Base-by-base conservation (phyloP, 1,140 invertebrate genomes). In the Pentalonia nigronervosa region DNA sequence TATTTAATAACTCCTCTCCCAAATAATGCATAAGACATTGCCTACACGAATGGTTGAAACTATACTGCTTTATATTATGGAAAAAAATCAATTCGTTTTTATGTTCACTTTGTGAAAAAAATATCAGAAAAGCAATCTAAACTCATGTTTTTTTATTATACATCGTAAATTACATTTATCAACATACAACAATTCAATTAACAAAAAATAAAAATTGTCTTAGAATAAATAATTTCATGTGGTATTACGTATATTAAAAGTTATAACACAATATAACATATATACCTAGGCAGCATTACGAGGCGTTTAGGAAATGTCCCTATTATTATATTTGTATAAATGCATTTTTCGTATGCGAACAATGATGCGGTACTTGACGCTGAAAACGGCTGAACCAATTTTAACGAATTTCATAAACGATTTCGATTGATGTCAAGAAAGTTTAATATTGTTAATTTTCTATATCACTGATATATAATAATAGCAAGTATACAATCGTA, bases 91-190 rank as follows among this genome's bases (percentile, higher is more conserved):
- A 34, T 76, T 76, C n/a, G 30, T 14, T 76, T n/a, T 76, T 76
- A 34, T n/a, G 14, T 20, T 76, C 30, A 14, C n/a, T n/a, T 84
- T 45, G 36, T 3, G 41, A 45, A 41, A 84, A 45, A 84, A 45
- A 84, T 41, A 83, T 45, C 83, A 76, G 60, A 34, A 76, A 76
- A 76, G 30, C 60, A 76, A 76, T 76, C n/a, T n/a, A 76, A n/a
- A n/a, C n/a, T 76, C 14, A n/a, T 1, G 4, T n/a, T 76, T 76
- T n/a, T 67, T 67, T n/a, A 14, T n/a, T 67, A 14, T 67, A n/a
- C 6, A 7, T 34, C n/a, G 60, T 76, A 34, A 76, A 76, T 67
- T 14, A 20, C 14, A 17, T 17, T n/a, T 7, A 4, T n/a, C 30
- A n/a, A n/a, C n/a, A 76, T n/a, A n/a, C n/a, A 67, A 67, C 6